Base-by-base conservation (phyloP, 2,113 vertebrate species). In the Neopipo cinnamomea region DNA sequence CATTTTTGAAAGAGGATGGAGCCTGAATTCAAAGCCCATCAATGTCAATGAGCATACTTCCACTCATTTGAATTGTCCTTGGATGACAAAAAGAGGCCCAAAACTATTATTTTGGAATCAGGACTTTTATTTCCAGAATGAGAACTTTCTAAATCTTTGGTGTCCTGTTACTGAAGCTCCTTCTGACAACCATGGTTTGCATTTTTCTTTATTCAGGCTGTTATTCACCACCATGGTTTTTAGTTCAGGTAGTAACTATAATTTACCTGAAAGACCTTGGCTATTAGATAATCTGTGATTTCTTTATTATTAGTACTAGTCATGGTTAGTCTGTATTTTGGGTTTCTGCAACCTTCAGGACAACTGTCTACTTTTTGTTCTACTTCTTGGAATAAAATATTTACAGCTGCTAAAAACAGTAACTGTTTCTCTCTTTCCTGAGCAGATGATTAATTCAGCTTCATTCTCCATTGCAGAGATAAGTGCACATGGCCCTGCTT, bases 361-460 rank as follows among this genome's bases (percentile, higher is more conserved):
- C 62, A 88, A n/a, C 28, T 1, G 0, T 41, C 72, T 70, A 27
- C 33, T 50, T 89, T 70, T 79, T 62, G 21, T 66, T 59, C 53
- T 85, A 30, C 37, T 66, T 86, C 35, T 85, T 25, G 19, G 52
- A 88, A 86, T 81, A 5, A 91, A 96, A 80, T 75, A 83, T 73
- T 83, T 77, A 30, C 63, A 90, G 55, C 55, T 86, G 30, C 44
- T 77, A 5, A 86, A 93, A 93, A 50, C 0, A 3, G 37, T 21
- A 85, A 31, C 55, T 18, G 6, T 59, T 91, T 71, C 76, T 73
- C 19, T 85, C 41, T 22, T 62, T 91, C 39, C 27, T 44, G 39
- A 85, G 65, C 12, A 74, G 41, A 89, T 74, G 62, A 91, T 91
- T 94, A 88, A 83, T 83, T 89, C 84, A 76, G 67, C 58, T 58